phyloP scores from a whole-genome alignment of 2,888 invertebrate species.

The Melieria picta region DNA sequence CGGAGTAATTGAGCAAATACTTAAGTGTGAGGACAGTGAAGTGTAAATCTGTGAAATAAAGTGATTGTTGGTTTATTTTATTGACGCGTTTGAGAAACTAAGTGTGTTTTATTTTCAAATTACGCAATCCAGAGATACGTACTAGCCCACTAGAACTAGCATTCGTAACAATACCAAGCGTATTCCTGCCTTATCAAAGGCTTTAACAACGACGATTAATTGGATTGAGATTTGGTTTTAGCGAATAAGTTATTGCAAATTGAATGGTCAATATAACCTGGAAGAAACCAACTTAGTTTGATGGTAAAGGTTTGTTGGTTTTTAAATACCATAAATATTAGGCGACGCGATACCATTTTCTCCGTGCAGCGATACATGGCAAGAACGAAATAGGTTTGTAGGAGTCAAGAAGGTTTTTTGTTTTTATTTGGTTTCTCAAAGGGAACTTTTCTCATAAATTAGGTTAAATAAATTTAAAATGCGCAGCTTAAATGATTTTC shows the following conservation, averaged over 20 bases:
- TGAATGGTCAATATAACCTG: conserved; percentile 21
- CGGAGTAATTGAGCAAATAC: too few relatives aligned
- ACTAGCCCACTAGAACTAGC: too few relatives aligned
- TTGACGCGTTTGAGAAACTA: too few relatives aligned
- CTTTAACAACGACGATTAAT: conserved; percentile 26
- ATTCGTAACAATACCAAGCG: too few relatives aligned
- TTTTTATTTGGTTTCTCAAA: conserved; percentile 15
- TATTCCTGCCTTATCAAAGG: conserved; percentile 24
- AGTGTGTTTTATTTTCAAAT: too few relatives aligned
- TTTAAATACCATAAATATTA: conserved; percentile 49
- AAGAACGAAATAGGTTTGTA: conserved; percentile 20
- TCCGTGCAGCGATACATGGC: conserved; percentile 20
- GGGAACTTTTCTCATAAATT: conserved; percentile 13
- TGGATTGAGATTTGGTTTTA: conserved; percentile 32
- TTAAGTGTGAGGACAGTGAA: too few relatives aligned
- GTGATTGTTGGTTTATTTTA: too few relatives aligned
- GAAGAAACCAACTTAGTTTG: conserved; percentile 25
- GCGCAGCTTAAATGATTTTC: neutral
- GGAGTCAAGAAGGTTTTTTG: neutral
- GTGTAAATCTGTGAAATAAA: too few relatives aligned
- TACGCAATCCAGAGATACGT: too few relatives aligned
- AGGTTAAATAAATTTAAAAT: conserved; percentile 14
- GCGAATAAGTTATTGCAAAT: conserved; percentile 11
- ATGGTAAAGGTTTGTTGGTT: conserved; percentile 20
- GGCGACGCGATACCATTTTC: conserved; percentile 23